Percentiles rank a stretch among this genome's conserved stretches.
phyloP scores from a whole-genome alignment of 2,888 invertebrate genomes.

The Orthonevra nobilis region DNA sequence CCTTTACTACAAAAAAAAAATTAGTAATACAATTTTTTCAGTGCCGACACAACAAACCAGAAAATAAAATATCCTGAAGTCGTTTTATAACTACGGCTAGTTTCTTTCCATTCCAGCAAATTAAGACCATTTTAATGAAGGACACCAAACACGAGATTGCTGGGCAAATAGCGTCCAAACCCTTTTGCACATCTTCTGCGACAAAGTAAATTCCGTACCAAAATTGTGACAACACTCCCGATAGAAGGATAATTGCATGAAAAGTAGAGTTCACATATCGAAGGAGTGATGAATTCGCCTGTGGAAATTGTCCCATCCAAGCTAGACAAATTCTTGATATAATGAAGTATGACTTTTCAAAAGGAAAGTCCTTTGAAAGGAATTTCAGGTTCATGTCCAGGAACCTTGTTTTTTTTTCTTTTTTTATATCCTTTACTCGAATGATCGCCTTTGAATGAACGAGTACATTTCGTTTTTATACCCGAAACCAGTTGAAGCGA shows the following conservation, averaged over 20 bases:
- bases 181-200: slow-evolving; percentile 23
- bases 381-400: too few relatives aligned
- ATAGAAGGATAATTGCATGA: slow-evolving; percentile 1
- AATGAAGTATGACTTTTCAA: slow-evolving; percentile 30
- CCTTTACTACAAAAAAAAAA: neutral
- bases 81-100: slow-evolving; percentile 13
- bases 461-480: too few relatives aligned
- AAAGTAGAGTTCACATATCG: slow-evolving; percentile 7
- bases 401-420: too few relatives aligned
- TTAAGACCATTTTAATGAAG: slow-evolving; percentile 42
- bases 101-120: slow-evolving; percentile 32
- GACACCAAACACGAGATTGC: slow-evolving; percentile 37
- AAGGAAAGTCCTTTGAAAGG: slow-evolving; percentile 29
- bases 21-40: neutral
- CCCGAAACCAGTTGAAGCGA: too few relatives aligned
- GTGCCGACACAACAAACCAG: slow-evolving; percentile 10
- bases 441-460: too few relatives aligned
- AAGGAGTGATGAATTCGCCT: neutral
- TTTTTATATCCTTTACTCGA: too few relatives aligned
- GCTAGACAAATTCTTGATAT: slow-evolving; percentile 28
- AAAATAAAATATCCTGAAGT: slow-evolving; percentile 9
- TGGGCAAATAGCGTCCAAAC: slow-evolving; percentile 44
- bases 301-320: slow-evolving; percentile 36
- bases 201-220: slow-evolving; percentile 46
- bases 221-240: slow-evolving; percentile 11